Evolutionary conservation across 2,888 invertebrate genomes (phyloP).

Genomic region (Phlogophora meticulosa): DNA sequence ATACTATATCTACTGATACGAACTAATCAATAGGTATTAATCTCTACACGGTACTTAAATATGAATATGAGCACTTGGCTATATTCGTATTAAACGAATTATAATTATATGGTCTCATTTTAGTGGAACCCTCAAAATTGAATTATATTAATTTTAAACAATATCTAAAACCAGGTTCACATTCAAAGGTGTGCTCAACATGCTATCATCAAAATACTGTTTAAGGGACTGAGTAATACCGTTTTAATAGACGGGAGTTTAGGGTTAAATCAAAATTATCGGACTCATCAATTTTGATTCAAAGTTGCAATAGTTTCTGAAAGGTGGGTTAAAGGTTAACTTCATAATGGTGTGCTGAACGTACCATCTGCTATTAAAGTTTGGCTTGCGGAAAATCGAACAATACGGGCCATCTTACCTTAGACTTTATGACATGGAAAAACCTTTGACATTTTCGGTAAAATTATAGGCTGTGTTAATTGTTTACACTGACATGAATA

Average conservation of each 20-base stretch:
- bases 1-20: too few species aligned
- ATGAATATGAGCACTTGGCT: background rate
- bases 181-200: constrained; percentile 5
- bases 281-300: constrained; percentile 31
- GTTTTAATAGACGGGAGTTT: constrained; percentile 9
- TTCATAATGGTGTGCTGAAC: constrained; percentile 23
- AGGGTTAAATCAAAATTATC: constrained; percentile 15
- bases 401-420: background rate
- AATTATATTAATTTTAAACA: too few species aligned
- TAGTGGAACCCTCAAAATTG: background rate
- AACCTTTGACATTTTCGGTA: too few species aligned
- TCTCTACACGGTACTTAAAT: too few species aligned
- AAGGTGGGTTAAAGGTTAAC: constrained; percentile 19
- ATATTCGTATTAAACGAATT: background rate
- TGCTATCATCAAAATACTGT: background rate
- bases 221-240: background rate
- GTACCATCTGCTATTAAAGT: background rate
- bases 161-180: background rate
- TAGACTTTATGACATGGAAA: too few species aligned
- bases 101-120: background rate
- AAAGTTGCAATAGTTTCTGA: constrained; percentile 25
- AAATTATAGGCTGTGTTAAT: too few species aligned
- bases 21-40: background rate
- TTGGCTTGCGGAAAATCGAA: background rate
- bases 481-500: too few species aligned